These are phyloP conservation scores for Ylistrum balloti DNA, from an alignment of 1,140 invertebrate genomes.

Conservation along the genomic window DNA sequence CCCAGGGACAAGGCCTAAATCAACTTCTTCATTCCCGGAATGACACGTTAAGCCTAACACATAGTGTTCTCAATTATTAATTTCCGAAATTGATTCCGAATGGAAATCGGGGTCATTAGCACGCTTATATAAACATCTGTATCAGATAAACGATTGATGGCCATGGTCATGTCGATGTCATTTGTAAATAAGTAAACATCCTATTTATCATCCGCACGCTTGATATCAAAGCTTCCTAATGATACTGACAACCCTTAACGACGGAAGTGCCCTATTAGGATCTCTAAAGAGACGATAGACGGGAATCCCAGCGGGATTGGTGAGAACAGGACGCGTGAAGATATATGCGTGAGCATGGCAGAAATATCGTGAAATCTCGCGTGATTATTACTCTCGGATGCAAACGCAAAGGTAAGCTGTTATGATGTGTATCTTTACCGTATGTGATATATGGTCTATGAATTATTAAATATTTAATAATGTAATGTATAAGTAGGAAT, in stretches of 20 bases:
- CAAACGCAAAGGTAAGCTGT: neutral
- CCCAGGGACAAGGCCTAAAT: neutral
- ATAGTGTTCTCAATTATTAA: neutral
- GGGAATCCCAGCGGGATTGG: neutral
- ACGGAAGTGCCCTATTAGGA: neutral
- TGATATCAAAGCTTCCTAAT: neutral
- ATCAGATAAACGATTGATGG: conserved; percentile 15
- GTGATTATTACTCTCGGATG: neutral
- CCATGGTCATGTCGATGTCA: neutral
- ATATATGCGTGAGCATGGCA: neutral
- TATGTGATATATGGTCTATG: too few relatives aligned
- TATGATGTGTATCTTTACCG: too few relatives aligned
- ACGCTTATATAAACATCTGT: neutral
- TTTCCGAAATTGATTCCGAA: conserved; percentile 13
- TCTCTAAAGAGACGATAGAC: neutral
- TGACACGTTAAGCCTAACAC: neutral
- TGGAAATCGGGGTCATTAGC: neutral
- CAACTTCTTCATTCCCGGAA: neutral
- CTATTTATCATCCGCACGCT: conserved; percentile 1
- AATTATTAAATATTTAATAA: too few relatives aligned
- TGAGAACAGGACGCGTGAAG: neutral
- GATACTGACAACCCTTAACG: neutral
- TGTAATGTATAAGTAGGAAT: too few relatives aligned
- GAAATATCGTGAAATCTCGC: neutral
- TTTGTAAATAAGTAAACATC: conserved; percentile 36